These are phyloP conservation scores for Eutolmus rufibarbis DNA, from an alignment of 2,888 invertebrate species.

Conservation along the genomic window DNA sequence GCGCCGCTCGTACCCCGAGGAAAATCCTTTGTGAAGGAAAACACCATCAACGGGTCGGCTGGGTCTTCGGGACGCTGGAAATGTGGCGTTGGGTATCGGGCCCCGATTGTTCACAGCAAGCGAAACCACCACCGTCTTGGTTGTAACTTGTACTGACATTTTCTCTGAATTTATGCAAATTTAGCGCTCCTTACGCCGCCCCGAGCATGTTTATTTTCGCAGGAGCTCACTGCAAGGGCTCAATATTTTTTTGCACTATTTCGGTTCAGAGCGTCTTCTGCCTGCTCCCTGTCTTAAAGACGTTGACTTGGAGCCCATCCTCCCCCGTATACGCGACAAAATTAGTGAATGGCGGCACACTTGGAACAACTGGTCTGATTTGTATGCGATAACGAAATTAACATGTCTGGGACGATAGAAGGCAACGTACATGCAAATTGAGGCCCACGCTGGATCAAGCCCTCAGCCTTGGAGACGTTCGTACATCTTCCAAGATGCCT, in stretches of 20 bases:
- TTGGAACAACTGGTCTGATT: conserved; percentile 19
- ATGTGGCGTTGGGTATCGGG: not conserved
- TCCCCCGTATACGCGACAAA: not conserved
- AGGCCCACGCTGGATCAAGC: not conserved
- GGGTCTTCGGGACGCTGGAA: not conserved
- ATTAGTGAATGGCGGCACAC: not conserved
- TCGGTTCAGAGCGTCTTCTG: not conserved
- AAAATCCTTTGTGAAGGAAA: not conserved
- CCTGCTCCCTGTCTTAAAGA: not conserved
- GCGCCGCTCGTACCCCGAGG: not conserved
- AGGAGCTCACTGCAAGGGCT: not conserved
- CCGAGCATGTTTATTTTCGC: not conserved
- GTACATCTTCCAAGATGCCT: not conserved
- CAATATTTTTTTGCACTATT: not conserved
- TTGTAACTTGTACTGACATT: conserved; percentile 13
- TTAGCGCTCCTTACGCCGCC: not conserved
- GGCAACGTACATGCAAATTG: not conserved
- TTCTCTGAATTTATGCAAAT: conserved; percentile 11
- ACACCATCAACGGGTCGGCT: not conserved
- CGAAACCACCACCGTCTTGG: not conserved
- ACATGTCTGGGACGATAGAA: conserved; percentile 15
- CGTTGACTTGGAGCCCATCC: not conserved
- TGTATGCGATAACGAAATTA: conserved; percentile 12
- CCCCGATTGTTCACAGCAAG: not conserved
- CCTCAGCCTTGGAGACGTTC: not conserved